Percentiles rank a stretch among this genome's conserved stretches.
Evolutionary conservation across 1,140 invertebrate genomes (phyloP).

Genomic region (Daktulosphaira vitifoliae): DNA sequence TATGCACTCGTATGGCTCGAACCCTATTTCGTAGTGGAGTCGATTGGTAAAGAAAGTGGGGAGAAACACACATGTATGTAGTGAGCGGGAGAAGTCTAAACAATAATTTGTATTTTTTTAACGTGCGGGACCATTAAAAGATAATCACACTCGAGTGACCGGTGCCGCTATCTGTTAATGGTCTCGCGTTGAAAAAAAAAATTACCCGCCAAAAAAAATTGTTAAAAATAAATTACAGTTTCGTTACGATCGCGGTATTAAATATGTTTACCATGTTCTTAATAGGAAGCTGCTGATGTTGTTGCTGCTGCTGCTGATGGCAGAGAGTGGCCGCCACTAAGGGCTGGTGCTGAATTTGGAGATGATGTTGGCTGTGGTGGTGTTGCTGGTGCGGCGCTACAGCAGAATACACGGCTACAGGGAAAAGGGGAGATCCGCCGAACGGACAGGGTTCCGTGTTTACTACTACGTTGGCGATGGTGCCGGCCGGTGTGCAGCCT

Average conservation of each 20-base stretch:
- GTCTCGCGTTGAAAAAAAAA: too few species aligned
- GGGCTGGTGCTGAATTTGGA: neutral
- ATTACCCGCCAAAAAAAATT: too few species aligned
- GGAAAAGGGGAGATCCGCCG: constrained; percentile 28
- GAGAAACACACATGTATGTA: too few species aligned
- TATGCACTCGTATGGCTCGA: constrained; percentile 5
- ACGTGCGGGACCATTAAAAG: too few species aligned
- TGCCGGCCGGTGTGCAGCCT: neutral
- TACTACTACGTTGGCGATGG: constrained; percentile 8
- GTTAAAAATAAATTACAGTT: too few species aligned
- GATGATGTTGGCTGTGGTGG: neutral
- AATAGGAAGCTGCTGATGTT: neutral
- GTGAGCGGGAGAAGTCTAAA: too few species aligned
- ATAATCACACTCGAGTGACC: too few species aligned
- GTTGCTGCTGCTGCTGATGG: constrained; percentile 9
- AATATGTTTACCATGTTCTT: constrained; percentile 20
- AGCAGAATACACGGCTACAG: constrained; percentile 28
- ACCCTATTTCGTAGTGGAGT: neutral
- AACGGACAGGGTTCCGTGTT: constrained; percentile 32
- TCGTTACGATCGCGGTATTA: too few species aligned
- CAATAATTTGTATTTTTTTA: too few species aligned
- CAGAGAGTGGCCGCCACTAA: neutral
- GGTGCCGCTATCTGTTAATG: too few species aligned
- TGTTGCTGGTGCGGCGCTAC: neutral
- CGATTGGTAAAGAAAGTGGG: too few species aligned